These are phyloP conservation scores for Hoplodrina ambigua DNA, from an alignment of 2,888 invertebrate genomes.

Conservation along the genomic window DNA sequence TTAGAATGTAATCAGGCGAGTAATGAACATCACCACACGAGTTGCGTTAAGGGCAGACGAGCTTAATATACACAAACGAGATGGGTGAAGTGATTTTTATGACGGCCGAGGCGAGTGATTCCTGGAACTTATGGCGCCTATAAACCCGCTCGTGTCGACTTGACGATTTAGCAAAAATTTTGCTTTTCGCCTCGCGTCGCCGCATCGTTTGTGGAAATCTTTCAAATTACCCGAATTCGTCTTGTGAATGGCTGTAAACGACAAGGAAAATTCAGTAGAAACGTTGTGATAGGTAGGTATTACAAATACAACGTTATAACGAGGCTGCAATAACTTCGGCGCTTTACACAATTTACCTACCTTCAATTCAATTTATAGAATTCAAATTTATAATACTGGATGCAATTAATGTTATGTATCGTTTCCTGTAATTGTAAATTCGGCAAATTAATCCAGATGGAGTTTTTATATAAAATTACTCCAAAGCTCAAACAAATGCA, in stretches of 20 bases:
- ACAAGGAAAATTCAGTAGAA: slow-evolving; percentile 77
- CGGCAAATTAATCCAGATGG: neutral
- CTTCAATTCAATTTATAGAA: slow-evolving; percentile 22
- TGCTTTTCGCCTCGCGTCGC: slow-evolving; percentile 66
- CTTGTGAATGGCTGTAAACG: slow-evolving; percentile 82
- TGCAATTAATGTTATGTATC: slow-evolving; percentile 12
- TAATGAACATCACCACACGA: slow-evolving; percentile 55
- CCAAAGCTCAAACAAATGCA: slow-evolving; percentile 8
- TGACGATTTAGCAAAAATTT: slow-evolving; percentile 86
- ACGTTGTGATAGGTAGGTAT: slow-evolving; percentile 67
- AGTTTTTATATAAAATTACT: neutral
- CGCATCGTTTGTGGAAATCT: slow-evolving; percentile 76
- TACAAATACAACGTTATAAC: slow-evolving; percentile 80
- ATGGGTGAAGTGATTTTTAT: slow-evolving; percentile 84
- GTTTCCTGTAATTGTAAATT: slow-evolving; percentile 1
- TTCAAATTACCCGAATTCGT: slow-evolving; percentile 85
- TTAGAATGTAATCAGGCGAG: slow-evolving; percentile 64
- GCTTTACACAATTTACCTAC: slow-evolving; percentile 42
- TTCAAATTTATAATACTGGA: slow-evolving; percentile 6
- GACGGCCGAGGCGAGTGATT: slow-evolving; percentile 80
- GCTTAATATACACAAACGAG: slow-evolving; percentile 67
- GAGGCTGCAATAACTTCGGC: slow-evolving; percentile 66
- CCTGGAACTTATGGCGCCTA: slow-evolving; percentile 85
- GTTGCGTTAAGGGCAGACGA: slow-evolving; percentile 69
- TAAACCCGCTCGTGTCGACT: slow-evolving; percentile 84